Conservation (phyloP, 2,797 vertebrate species). For the Limosa lapponica region DNA sequence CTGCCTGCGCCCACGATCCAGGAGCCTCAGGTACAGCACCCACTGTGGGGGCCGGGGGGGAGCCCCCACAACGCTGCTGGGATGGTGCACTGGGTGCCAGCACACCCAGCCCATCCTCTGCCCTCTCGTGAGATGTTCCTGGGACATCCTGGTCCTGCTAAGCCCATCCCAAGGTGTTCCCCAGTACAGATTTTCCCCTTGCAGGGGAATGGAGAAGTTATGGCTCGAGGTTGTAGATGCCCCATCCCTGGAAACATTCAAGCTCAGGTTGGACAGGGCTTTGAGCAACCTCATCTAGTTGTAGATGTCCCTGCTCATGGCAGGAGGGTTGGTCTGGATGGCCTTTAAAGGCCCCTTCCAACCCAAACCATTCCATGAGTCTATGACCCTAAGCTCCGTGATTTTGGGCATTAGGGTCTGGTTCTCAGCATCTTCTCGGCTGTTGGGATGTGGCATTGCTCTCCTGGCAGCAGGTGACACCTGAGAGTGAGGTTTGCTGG, state of each 20-base stretch:
- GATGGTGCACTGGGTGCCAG: accelerated
- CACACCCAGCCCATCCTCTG: background rate
- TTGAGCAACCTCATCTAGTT: background rate
- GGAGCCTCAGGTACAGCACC: constrained; percentile 90
- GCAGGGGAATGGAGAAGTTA: background rate
- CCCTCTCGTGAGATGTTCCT: accelerated
- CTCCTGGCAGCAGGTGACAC: background rate
- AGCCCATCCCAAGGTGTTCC: background rate
- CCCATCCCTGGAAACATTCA: background rate
- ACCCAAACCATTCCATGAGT: background rate
- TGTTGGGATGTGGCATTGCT: background rate
- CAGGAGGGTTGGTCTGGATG: background rate
- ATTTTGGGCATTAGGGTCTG: background rate
- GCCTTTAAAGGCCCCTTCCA: background rate
- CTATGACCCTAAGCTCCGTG: background rate
- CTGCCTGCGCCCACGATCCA: constrained; percentile 89
- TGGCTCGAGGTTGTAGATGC: background rate
- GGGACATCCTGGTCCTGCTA: background rate
- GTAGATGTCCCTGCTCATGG: background rate
- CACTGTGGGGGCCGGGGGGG: accelerated
- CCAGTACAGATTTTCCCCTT: accelerated
- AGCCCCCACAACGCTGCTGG: accelerated
- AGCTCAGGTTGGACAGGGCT: background rate
- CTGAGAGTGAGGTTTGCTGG: background rate
- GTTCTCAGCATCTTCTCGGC: background rate